A percentile compares a stretch with the other conserved stretches of the same genome.
phyloP scores from a whole-genome alignment of 2,113 vertebrate species.

The Morone chrysops region DNA sequence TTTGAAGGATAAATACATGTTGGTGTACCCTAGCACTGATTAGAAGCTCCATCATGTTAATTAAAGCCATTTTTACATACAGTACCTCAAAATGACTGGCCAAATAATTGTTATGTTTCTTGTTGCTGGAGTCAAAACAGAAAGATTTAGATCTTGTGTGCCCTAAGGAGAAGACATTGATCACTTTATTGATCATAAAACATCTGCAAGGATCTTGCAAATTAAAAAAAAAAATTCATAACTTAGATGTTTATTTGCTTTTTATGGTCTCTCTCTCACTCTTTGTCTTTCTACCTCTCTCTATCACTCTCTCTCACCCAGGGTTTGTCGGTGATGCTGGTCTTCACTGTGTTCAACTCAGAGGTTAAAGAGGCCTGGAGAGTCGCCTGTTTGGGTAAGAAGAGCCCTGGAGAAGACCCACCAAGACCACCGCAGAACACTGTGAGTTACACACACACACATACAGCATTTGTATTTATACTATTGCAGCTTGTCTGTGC shows the following conservation, averaged over 20 bases:
- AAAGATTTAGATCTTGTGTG: neutral
- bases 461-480: neutral
- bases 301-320: slow-evolving; percentile 62
- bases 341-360: slow-evolving; percentile 93
- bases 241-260: neutral
- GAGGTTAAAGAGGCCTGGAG: slow-evolving; percentile 95
- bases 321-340: slow-evolving; percentile 91
- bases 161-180: neutral
- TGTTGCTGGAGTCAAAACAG: neutral
- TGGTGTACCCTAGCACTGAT: neutral
- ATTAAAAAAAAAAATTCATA: no score
- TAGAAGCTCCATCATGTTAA: neutral
- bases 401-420: slow-evolving; percentile 89
- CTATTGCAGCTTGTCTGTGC: neutral
- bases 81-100: neutral
- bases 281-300: neutral
- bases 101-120: neutral
- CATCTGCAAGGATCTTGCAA: neutral
- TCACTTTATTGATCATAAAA: neutral
- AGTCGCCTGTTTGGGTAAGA: slow-evolving; percentile 90
- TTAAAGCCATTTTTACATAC: neutral
- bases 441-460: slow-evolving; percentile 65
- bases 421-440: slow-evolving; percentile 86
- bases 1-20: neutral
- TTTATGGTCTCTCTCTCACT: neutral